Percentiles rank a stretch among this genome's conserved stretches.
Evolutionary conservation across 2,888 invertebrate species (phyloP).

Genomic region (Temnothorax unifasciatus): DNA sequence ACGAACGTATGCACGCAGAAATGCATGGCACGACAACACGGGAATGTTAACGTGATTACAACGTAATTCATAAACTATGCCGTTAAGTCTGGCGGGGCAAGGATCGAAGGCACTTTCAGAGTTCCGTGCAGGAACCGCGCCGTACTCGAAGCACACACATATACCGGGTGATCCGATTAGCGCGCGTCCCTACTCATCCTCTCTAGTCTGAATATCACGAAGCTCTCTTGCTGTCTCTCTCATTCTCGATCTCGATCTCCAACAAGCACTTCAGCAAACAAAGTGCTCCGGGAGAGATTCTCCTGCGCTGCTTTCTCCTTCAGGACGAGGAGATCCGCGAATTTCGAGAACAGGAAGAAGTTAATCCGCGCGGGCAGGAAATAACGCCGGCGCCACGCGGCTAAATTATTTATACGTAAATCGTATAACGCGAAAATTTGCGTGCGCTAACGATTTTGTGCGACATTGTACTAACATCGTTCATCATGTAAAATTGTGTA

Average conservation of each 20-base stretch:
- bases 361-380: slow-evolving; percentile 49
- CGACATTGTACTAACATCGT: not conserved
- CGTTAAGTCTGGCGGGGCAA: slow-evolving; percentile 67
- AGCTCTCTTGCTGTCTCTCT: slow-evolving; percentile 22
- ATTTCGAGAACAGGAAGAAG: slow-evolving; percentile 41
- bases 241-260: slow-evolving; percentile 19
- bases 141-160: slow-evolving; percentile 62
- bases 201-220: slow-evolving; percentile 42
- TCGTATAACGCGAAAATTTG: slow-evolving; percentile 1
- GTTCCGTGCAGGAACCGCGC: slow-evolving; percentile 66
- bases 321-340: slow-evolving; percentile 27
- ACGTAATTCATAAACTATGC: slow-evolving; percentile 78
- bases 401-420: slow-evolving; percentile 55
- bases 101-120: slow-evolving; percentile 70
- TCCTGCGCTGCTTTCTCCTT: slow-evolving; percentile 26
- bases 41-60: slow-evolving; percentile 79
- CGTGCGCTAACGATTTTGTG: not conserved
- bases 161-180: slow-evolving; percentile 71
- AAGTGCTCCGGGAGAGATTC: slow-evolving; percentile 46
- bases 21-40: slow-evolving; percentile 32
- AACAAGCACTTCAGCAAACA: slow-evolving; percentile 49
- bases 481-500: not conserved
- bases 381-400: slow-evolving; percentile 34
- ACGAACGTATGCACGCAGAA: slow-evolving; percentile 9
- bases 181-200: slow-evolving; percentile 60